A percentile compares a stretch with the other conserved stretches of the same genome.
Conservation (phyloP, 2,113 vertebrate genomes). For the Parus major region DNA sequence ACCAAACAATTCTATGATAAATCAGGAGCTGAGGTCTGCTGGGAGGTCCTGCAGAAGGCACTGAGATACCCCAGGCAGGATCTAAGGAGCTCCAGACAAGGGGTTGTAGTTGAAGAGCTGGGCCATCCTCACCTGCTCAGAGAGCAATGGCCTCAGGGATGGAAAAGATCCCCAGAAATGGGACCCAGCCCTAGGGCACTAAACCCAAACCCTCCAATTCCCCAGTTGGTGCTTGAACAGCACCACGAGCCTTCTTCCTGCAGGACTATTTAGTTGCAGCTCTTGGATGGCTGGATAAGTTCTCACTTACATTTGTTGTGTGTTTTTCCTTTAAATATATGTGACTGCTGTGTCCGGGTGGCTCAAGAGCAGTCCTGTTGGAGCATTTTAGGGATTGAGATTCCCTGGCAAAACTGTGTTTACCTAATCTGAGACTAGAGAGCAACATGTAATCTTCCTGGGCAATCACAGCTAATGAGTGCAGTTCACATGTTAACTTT, state of each 20-base stretch:
- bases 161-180: background rate
- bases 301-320: background rate
- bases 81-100: background rate
- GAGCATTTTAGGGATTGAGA: background rate
- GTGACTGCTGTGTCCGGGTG: background rate
- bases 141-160: background rate
- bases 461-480: conserved; percentile 25
- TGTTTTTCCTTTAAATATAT: background rate
- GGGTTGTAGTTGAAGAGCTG: background rate
- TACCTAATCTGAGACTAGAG: conserved; percentile 20
- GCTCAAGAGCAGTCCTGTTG: background rate
- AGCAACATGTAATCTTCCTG: conserved; percentile 7
- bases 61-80: background rate
- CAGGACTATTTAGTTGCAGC: background rate
- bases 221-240: background rate
- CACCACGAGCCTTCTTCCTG: background rate
- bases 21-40: background rate
- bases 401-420: background rate
- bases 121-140: background rate
- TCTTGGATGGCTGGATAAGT: background rate
- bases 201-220: background rate
- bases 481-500: conserved; percentile 19
- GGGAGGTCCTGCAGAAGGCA: background rate
- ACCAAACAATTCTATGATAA: background rate
- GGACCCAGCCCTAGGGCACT: background rate